A percentile compares a stretch with the other conserved stretches of the same genome.
phyloP scores from a whole-genome alignment of 2,797 vertebrate genomes.

The Cetoscarus ocellatus region DNA sequence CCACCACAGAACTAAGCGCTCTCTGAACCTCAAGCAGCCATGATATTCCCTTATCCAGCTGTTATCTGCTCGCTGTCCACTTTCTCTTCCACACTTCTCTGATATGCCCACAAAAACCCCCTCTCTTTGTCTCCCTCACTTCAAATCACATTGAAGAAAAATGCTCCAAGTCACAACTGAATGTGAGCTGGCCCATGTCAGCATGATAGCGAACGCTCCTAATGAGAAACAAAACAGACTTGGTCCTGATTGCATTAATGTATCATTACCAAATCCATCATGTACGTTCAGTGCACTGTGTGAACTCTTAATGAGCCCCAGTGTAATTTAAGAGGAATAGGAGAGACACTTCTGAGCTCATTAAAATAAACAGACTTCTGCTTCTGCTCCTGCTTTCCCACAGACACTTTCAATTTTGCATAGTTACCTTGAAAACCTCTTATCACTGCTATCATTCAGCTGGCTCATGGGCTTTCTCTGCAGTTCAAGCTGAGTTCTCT shows the following conservation, averaged over 20 bases:
- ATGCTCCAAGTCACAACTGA: conserved; percentile 63
- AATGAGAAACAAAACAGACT: conserved; percentile 81
- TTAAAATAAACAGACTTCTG: conserved; percentile 84
- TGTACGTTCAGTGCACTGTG: conserved; percentile 68
- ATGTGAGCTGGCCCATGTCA: conserved; percentile 76
- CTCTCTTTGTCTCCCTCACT: conserved; percentile 43
- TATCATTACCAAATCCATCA: conserved; percentile 81
- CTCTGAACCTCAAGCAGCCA: conserved; percentile 54
- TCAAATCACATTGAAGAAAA: conserved; percentile 65
- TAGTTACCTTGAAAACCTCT: conserved; percentile 77
- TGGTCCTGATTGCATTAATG: conserved; percentile 79
- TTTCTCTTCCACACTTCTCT: conserved; percentile 31
- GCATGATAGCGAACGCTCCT: conserved; percentile 76
- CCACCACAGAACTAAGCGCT: conserved; percentile 43
- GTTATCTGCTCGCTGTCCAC: conserved; percentile 60
- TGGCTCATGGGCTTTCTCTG: conserved; percentile 74
- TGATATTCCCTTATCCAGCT: conserved; percentile 58
- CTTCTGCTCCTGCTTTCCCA: conserved; percentile 82
- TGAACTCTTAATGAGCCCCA: conserved; percentile 78
- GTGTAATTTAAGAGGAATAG: conserved; percentile 73
- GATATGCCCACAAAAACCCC: conserved; percentile 42
- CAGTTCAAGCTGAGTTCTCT: conserved; percentile 78
- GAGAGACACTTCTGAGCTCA: conserved; percentile 83
- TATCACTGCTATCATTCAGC: conserved; percentile 78
- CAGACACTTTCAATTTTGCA: conserved; percentile 67